Percentiles rank a stretch among this genome's conserved stretches.
phyloP scores from a whole-genome alignment of 2,888 invertebrate species.

The Caenorhabditis doughertyi region DNA sequence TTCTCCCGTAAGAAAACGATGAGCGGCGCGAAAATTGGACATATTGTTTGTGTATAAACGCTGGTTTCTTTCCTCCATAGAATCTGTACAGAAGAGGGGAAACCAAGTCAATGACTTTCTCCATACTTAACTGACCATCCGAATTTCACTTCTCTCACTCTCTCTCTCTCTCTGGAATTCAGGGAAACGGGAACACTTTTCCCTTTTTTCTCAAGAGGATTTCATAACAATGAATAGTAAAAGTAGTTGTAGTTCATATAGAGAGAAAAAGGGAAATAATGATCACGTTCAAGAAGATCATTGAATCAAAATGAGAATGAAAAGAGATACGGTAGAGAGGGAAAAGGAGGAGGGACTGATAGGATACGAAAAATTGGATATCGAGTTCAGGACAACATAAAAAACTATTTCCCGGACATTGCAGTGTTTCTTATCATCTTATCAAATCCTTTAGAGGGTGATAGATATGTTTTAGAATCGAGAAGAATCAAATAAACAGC shows the following conservation, averaged over 20 bases:
- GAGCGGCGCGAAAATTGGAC: slow-evolving; percentile 55
- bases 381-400: too few relatives aligned
- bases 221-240: not conserved
- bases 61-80: slow-evolving; percentile 3
- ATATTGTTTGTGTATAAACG: slow-evolving; percentile 60
- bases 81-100: not conserved
- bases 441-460: too few relatives aligned
- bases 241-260: not conserved
- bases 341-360: too few relatives aligned
- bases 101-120: slow-evolving; percentile 61
- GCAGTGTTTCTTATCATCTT: too few relatives aligned
- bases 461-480: too few relatives aligned
- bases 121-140: slow-evolving; percentile 54
- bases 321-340: too few relatives aligned
- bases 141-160: slow-evolving; percentile 28
- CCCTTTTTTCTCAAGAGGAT: not conserved
- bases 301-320: not conserved
- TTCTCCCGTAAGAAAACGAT: slow-evolving; percentile 46
- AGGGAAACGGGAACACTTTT: slow-evolving; percentile 32
- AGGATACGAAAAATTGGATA: too few relatives aligned
- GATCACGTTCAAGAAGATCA: not conserved
- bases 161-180: slow-evolving; percentile 48
- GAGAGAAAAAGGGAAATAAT: too few relatives aligned
- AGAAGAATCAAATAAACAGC: too few relatives aligned
- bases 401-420: too few relatives aligned